These are phyloP conservation scores for Solen grandis DNA, from an alignment of 1,140 invertebrate genomes.

Conservation along the genomic window DNA sequence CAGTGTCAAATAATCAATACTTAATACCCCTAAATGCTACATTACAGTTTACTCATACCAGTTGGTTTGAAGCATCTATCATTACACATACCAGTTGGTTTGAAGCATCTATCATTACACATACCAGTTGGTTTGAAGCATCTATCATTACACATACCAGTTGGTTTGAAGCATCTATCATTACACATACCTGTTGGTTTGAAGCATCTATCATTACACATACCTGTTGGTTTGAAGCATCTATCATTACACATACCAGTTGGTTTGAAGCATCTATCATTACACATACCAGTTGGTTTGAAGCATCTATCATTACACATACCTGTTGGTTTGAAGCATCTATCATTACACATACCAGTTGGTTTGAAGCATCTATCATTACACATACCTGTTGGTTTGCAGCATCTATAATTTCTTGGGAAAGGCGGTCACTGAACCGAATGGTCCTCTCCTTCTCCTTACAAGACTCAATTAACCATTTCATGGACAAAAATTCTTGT, in stretches of 20 bases:
- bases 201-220: too few species aligned
- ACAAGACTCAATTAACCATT: conserved; percentile 15
- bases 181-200: too few species aligned
- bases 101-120: too few species aligned
- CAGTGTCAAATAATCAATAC: too few species aligned
- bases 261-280: not conserved
- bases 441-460: not conserved
- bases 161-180: too few species aligned
- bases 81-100: too few species aligned
- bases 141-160: too few species aligned
- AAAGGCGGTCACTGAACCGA: conserved; percentile 7
- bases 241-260: not conserved
- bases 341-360: not conserved
- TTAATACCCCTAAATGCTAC: too few species aligned
- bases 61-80: too few species aligned
- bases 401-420: conserved; percentile 24
- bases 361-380: not conserved
- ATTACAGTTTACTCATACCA: too few species aligned
- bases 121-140: too few species aligned
- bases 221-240: not conserved
- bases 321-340: not conserved
- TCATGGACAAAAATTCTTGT: conserved; percentile 17
- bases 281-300: not conserved
- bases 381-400: conserved; percentile 6
- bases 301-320: not conserved